Percentiles rank a stretch among this genome's conserved stretches.
phyloP scores from a whole-genome alignment of 2,113 vertebrate genomes.

The Taurulus bubalis region DNA sequence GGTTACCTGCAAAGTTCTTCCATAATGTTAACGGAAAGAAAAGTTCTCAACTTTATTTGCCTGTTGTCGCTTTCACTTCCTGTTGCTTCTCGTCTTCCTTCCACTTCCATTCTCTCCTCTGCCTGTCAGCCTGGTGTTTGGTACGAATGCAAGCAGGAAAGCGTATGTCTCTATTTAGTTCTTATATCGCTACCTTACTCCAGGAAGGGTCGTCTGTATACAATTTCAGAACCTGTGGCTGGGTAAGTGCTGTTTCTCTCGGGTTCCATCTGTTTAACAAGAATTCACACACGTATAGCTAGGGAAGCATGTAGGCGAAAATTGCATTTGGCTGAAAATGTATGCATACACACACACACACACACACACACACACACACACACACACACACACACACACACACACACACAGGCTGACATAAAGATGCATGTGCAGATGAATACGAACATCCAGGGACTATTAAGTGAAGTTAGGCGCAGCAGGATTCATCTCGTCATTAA shows the following conservation, averaged over 20 bases:
- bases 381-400: constrained; percentile 1
- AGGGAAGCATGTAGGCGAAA: background rate
- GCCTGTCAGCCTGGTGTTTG: background rate
- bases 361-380: constrained; percentile 7
- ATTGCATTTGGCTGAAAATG: background rate
- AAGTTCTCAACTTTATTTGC: constrained; percentile 28
- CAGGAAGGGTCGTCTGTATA: background rate
- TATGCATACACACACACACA: constrained; percentile 10
- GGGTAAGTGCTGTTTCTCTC: background rate
- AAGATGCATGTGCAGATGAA: constrained; percentile 34
- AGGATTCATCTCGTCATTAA: constrained; percentile 51
- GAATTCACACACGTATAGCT: constrained; percentile 5
- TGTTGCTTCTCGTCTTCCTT: background rate
- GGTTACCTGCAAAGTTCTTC: constrained; percentile 24
- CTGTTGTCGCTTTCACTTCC: background rate
- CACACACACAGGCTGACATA: constrained; percentile 7
- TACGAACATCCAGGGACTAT: constrained; percentile 35
- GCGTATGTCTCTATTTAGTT: background rate
- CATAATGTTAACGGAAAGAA: background rate
- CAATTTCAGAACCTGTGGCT: background rate
- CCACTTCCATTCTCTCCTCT: constrained; percentile 5
- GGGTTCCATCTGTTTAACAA: background rate
- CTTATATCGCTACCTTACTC: background rate
- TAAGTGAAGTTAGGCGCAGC: constrained; percentile 44
- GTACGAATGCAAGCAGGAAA: background rate